These are phyloP conservation scores for Pristionchus mayeri DNA, from an alignment of 2,888 invertebrate species.

Conservation along the genomic window DNA sequence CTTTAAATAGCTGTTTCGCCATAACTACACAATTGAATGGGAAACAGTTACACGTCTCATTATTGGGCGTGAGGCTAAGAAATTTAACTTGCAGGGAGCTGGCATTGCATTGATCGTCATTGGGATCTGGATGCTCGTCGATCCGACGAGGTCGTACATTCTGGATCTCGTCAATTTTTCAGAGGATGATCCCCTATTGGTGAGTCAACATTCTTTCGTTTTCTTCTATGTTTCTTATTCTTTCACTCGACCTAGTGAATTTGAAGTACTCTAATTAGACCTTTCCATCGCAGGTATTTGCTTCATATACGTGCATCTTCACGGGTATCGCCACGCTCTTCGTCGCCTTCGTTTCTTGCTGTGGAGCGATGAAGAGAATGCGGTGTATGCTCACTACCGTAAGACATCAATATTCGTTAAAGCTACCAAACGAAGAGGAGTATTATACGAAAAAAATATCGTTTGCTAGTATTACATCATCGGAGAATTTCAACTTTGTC, in stretches of 20 bases:
- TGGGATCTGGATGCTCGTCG: constrained; percentile 74
- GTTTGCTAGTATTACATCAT: neutral
- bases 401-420: constrained; percentile 40
- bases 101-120: constrained; percentile 71
- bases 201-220: constrained; percentile 35
- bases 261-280: neutral
- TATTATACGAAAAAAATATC: neutral
- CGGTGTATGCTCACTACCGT: constrained; percentile 70
- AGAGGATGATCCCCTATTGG: constrained; percentile 72
- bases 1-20: too few relatives aligned
- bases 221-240: neutral
- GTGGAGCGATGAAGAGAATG: constrained; percentile 70
- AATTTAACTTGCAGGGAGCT: constrained; percentile 52
- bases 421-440: neutral
- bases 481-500: constrained; percentile 26
- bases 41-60: too few relatives aligned
- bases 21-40: too few relatives aligned
- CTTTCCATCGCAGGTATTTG: constrained; percentile 49
- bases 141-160: constrained; percentile 73
- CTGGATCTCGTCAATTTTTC: constrained; percentile 74
- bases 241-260: neutral
- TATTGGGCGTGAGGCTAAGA: too few relatives aligned
- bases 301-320: constrained; percentile 63
- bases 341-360: constrained; percentile 72
- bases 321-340: constrained; percentile 67